These are phyloP conservation scores for Excalfactoria chinensis DNA, from an alignment of 2,113 vertebrate species.

Conservation along the genomic window DNA sequence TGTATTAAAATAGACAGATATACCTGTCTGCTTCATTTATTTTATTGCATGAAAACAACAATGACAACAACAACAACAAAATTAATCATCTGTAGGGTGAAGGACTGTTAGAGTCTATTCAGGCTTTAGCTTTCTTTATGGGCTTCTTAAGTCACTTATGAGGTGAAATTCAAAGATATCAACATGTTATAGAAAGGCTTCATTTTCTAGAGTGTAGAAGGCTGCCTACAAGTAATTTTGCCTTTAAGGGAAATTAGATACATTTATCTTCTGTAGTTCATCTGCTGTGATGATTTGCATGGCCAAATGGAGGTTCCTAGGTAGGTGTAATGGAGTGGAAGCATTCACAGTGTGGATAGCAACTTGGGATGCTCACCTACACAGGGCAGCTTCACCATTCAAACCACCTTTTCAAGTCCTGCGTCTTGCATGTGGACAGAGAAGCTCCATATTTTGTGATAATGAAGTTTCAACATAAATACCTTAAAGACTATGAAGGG, in stretches of 20 bases:
- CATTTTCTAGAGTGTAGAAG: neutral
- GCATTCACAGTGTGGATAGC: neutral
- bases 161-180: neutral
- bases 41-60: neutral
- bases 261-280: neutral
- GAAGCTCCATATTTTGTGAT: neutral
- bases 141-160: neutral
- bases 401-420: neutral
- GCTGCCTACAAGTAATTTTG: neutral
- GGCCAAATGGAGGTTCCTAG: neutral
- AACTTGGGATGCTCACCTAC: neutral
- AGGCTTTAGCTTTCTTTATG: neutral
- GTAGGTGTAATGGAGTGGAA: neutral
- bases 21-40: neutral
- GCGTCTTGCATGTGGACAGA: neutral
- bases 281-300: neutral
- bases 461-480: neutral
- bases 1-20: neutral
- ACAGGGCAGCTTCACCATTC: neutral
- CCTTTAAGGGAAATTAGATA: neutral
- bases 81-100: neutral
- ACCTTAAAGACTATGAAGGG: neutral
- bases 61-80: too few species aligned
- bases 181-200: neutral
- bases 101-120: neutral